These are phyloP conservation scores for Loxodonta africana DNA, from an alignment of 2,113 vertebrate genomes.

Conservation along the genomic window DNA sequence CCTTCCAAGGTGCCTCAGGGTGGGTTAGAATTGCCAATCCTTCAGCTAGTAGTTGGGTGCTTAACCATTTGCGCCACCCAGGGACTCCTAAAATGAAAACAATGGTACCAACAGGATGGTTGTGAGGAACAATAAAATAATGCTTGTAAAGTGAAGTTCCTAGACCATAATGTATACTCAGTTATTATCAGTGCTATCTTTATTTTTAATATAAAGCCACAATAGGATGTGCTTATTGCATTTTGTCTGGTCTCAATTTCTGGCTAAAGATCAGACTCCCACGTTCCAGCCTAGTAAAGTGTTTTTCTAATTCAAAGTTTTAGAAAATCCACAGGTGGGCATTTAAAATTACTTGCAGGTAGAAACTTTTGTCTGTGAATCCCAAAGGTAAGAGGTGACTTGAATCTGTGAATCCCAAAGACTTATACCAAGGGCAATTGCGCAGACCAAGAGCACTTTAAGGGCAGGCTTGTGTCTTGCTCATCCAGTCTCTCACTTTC, in stretches of 20 bases:
- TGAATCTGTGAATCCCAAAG: neutral
- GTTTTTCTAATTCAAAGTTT: neutral
- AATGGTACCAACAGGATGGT: neutral
- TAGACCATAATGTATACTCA: neutral
- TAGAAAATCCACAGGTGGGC: neutral
- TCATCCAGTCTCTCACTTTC: neutral
- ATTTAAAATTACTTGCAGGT: neutral
- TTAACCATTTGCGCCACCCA: too few species aligned
- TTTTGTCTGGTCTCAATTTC: neutral
- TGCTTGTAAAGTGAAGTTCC: neutral
- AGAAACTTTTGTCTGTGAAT: neutral
- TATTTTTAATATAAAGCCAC: neutral
- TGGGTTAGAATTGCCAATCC: too few species aligned
- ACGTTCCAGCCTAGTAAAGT: neutral
- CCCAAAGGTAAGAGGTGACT: neutral
- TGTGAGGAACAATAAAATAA: neutral
- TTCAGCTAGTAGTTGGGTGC: too few species aligned
- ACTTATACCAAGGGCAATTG: neutral
- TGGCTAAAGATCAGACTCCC: neutral
- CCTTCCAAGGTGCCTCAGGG: too few species aligned
- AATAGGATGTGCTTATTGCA: neutral
- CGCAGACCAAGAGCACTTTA: neutral
- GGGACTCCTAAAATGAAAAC: neutral
- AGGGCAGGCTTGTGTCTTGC: neutral
- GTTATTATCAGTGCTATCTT: neutral